These are phyloP conservation scores for Rhopalosiphum padi DNA, from an alignment of 1,140 invertebrate genomes.

Conservation along the genomic window DNA sequence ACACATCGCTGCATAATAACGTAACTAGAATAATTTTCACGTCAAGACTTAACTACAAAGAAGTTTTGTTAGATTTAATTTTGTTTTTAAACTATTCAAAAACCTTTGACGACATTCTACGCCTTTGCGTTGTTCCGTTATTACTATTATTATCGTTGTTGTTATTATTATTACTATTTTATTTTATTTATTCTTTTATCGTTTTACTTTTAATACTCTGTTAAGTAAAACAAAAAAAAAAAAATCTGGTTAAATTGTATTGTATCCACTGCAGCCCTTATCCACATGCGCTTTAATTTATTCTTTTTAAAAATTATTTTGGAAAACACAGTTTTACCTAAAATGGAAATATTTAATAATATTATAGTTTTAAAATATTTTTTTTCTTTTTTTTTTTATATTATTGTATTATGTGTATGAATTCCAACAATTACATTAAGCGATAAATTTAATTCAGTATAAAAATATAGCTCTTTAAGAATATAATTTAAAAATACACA, in stretches of 20 bases:
- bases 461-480: background rate
- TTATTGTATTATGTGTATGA: background rate
- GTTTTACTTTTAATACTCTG: conserved; percentile 1
- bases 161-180: background rate
- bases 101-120: background rate
- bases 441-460: background rate
- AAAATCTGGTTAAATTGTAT: background rate
- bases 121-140: background rate
- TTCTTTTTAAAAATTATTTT: background rate
- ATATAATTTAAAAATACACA: background rate
- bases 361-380: background rate
- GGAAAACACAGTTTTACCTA: background rate
- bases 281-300: background rate
- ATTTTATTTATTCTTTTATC: background rate
- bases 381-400: background rate
- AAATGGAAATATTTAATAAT: background rate
- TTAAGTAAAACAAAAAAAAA: background rate
- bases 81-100: background rate
- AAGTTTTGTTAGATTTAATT: conserved; percentile 4
- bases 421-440: background rate
- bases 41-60: background rate
- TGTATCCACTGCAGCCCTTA: background rate
- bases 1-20: background rate
- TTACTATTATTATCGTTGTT: background rate
- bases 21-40: background rate